Base-by-base conservation (phyloP, 2,113 vertebrate genomes). In the Piliocolobus tephrosceles region DNA sequence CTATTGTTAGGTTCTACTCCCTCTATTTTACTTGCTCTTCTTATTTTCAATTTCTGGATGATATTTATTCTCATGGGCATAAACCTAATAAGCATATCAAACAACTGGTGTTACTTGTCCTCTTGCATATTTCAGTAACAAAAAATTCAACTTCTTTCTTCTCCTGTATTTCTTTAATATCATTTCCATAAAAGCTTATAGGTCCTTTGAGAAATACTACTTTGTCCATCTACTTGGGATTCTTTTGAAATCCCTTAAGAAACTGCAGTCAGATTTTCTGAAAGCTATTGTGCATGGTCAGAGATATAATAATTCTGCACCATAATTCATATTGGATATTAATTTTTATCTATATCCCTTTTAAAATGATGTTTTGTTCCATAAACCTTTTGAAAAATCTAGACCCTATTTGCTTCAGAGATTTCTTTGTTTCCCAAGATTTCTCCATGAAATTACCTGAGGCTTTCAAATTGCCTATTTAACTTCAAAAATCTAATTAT, bases 391-490 rank as follows among this genome's bases (percentile, higher is more conserved):
- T 96, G 30, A 78, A 95, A 97, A 97, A 84, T 90, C 47, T 25
- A 68, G 58, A 75, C 43, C 25, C 20, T 73, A 14, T 38, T 81
- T 94, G 52, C 75, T 87, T 95, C 66, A 89, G 92, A 95, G 82
- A 97, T 93, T 96, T 97, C 47, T 94, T 80, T 91, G 17, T 27
- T 57, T 89, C 70, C 50, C 9, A 68, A 58, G 20, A 10, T 90
- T 40, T 35, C n/a, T 97, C 86, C 35, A 6, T 89, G 79, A 98
- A 95, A 86, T 96, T 95, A 96, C 40, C 40, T 22, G 72, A 98
- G 64, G 68, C 70, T 96, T 97, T 94, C 68, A 90, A 91, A 87
- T 18, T 47, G 35, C 82, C 70, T 96, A 57, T 76, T 94, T 93
- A 89, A 87, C 84, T 96, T 91, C 91, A 91, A 91, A 96, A 45